Evolutionary conservation across 35 echinoderm and acorn worm genomes (phyloP).

Genomic region (Patiria miniata): DNA sequence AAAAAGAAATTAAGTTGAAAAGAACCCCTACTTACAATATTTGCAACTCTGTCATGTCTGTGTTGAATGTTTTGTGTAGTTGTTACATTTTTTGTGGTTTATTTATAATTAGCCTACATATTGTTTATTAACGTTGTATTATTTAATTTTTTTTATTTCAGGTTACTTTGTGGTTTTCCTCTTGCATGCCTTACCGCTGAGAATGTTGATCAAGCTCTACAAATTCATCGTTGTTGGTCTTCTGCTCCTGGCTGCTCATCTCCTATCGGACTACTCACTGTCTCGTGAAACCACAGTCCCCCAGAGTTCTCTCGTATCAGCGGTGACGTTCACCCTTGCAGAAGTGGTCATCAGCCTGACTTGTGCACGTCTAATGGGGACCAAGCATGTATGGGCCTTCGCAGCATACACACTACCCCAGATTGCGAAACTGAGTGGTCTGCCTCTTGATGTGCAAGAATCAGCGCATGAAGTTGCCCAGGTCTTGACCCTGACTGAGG

Average conservation of each 20-base stretch:
- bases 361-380: constrained; percentile 65
- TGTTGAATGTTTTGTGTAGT: too few species aligned
- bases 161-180: constrained; percentile 86
- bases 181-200: constrained; percentile 77
- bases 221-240: constrained; percentile 72
- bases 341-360: constrained; percentile 58
- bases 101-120: too few species aligned
- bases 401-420: constrained; percentile 68
- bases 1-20: too few species aligned
- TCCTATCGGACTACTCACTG: constrained; percentile 70
- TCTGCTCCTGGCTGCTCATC: constrained; percentile 69
- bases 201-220: constrained; percentile 81
- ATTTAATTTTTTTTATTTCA: constrained; percentile 48
- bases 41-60: too few species aligned
- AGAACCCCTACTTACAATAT: too few species aligned
- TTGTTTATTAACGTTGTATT: neutral
- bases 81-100: too few species aligned
- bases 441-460: constrained; percentile 30
- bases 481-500: constrained; percentile 48
- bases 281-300: constrained; percentile 18
- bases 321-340: constrained; percentile 38
- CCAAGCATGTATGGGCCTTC: constrained; percentile 70
- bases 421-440: constrained; percentile 26
- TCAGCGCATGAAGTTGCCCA: constrained; percentile 52
- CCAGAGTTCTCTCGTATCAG: constrained; percentile 34